Evolutionary conservation across 1,140 invertebrate genomes (phyloP).

Genomic region (Brachionus manjavacas): DNA sequence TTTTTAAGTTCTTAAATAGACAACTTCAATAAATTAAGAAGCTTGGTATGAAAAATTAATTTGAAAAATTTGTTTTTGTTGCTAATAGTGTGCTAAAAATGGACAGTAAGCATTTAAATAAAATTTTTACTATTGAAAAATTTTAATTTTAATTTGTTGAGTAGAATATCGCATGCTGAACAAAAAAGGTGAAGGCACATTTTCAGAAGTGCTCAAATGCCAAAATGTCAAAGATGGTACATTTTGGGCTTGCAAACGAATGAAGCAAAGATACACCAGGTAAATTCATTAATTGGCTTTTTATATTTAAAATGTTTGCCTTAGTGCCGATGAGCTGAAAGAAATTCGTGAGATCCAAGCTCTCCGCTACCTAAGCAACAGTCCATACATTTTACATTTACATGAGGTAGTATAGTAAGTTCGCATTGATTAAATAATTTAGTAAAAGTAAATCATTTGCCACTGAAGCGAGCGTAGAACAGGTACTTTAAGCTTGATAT

Average conservation of each 20-base stretch:
- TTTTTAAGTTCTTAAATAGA: background rate
- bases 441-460: background rate
- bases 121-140: background rate
- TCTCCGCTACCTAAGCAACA: conserved; percentile 61
- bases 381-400: conserved; percentile 64
- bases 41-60: background rate
- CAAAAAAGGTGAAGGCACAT: conserved; percentile 64
- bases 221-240: conserved; percentile 61
- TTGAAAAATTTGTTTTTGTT: background rate
- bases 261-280: conserved; percentile 65
- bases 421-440: background rate
- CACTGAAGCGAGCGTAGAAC: conserved; percentile 56
- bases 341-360: conserved; percentile 64
- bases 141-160: background rate
- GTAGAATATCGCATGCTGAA: conserved; percentile 63
- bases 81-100: background rate
- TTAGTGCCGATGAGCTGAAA: conserved; percentile 61
- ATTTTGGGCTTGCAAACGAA: conserved; percentile 64
- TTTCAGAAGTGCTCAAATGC: conserved; percentile 68
- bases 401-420: conserved; percentile 65
- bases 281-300: conserved; percentile 44
- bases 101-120: conserved; percentile 10
- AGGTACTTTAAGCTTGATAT: conserved; percentile 63
- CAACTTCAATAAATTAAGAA: background rate
- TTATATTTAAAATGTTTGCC: conserved; percentile 43